A percentile compares a stretch with the other conserved stretches of the same genome.
phyloP scores from a whole-genome alignment of 2,797 vertebrate genomes.

The Pygocentrus nattereri region DNA sequence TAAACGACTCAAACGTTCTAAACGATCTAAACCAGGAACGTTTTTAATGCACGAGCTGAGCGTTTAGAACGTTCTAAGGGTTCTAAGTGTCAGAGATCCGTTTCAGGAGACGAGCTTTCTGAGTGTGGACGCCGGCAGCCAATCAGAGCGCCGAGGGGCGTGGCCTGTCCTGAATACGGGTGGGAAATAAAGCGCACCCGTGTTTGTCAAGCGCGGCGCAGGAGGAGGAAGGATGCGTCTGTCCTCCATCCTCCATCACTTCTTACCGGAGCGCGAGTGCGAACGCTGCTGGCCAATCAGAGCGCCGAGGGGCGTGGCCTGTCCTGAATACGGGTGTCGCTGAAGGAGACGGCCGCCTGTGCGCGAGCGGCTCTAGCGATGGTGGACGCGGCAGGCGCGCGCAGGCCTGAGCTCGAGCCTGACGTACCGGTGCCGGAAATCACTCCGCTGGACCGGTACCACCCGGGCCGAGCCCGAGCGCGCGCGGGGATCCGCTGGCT shows the following conservation, averaged over 20 bases:
- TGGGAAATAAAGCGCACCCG: no score
- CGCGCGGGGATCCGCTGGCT: conserved; percentile 89
- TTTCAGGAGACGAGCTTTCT: no score
- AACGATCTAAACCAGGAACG: no score
- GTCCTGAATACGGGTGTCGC: background rate
- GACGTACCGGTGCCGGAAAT: conserved; percentile 87
- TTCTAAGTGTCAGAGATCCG: no score
- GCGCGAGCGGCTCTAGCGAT: conserved; percentile 58
- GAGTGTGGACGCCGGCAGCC: no score
- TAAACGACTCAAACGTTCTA: no score
- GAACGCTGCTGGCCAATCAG: background rate
- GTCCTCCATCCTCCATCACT: no score
- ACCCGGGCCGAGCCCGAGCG: conserved; percentile 84
- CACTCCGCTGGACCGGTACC: conserved; percentile 89
- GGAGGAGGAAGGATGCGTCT: background rate
- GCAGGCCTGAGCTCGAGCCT: conserved; percentile 60
- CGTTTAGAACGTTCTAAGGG: no score
- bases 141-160: no score
- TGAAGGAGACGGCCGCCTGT: background rate
- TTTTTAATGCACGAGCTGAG: no score
- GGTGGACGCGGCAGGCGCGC: conserved; percentile 81
- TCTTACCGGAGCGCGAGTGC: background rate
- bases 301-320: background rate
- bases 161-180: no score
- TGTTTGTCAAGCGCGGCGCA: no score